phyloP scores from a whole-genome alignment of 2,113 vertebrate genomes.

The Plectropomus leopardus region DNA sequence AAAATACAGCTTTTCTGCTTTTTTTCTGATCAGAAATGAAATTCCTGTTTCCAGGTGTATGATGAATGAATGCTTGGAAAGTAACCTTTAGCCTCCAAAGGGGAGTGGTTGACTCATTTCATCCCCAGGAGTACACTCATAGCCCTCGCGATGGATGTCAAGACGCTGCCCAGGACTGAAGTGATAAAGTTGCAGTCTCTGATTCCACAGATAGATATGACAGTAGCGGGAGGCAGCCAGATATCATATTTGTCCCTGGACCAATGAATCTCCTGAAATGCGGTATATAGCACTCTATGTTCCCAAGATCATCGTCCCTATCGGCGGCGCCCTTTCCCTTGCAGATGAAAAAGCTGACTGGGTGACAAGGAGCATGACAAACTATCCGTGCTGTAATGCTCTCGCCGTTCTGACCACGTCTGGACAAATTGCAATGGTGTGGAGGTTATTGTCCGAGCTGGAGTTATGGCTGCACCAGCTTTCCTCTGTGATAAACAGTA shows the following conservation, averaged over 20 bases:
- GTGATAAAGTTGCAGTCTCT: constrained; percentile 77
- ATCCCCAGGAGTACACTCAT: constrained; percentile 44
- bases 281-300: constrained; percentile 81
- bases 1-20: background rate
- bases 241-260: constrained; percentile 83
- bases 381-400: constrained; percentile 62
- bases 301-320: constrained; percentile 52
- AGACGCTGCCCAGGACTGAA: constrained; percentile 42
- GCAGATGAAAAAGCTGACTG: constrained; percentile 76
- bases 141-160: constrained; percentile 80
- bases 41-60: constrained; percentile 51
- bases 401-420: constrained; percentile 52
- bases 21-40: constrained; percentile 82
- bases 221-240: constrained; percentile 83
- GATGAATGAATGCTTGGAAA: constrained; percentile 13
- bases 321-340: constrained; percentile 61
- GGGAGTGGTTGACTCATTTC: constrained; percentile 52
- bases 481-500: constrained; percentile 62
- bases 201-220: constrained; percentile 86
- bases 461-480: constrained; percentile 69
- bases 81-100: constrained; percentile 63
- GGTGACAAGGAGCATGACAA: constrained; percentile 70
- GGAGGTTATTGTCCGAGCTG: constrained; percentile 71
- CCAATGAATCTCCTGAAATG: constrained; percentile 77
- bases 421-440: constrained; percentile 70